Evolutionary conservation across 2,888 invertebrate species (phyloP), one percentile per base, ranked within the genome.

Genomic region (Fragum sueziense): DNA sequence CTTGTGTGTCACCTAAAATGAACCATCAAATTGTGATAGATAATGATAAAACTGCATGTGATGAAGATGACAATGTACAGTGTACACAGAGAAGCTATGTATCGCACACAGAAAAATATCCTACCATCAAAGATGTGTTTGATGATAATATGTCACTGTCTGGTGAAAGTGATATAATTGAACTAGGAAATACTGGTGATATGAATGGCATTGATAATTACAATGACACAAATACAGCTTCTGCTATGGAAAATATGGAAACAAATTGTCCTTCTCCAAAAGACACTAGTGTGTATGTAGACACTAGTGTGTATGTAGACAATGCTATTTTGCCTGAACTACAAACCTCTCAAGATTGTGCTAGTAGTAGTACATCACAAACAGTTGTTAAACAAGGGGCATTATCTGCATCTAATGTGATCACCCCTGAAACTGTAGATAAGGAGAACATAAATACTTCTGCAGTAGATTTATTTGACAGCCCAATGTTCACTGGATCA

Each of bases 391-490:
- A n/a, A n/a, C n/a, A n/a, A n/a, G n/a, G n/a, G n/a, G n/a, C n/a
- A n/a, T n/a, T n/a, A n/a, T n/a, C n/a, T n/a, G n/a, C n/a, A n/a
- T n/a, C n/a, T n/a, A n/a, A n/a, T n/a, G n/a, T n/a, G n/a, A n/a
- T n/a, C n/a, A n/a, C n/a, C 47, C 2, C 47, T 47, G 47, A 57
- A 25, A 14, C 14, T 47, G n/a, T 20, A 20, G 47, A 47, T 14
- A 14, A 47, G 31, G 14, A 2, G 9, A 47, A 11, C 7, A 69
- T 52, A 27, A 31, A 69, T 22, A 69, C 69, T 17, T 69, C 69
- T 9, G 33, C n/a, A 9, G 31, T 69, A 14, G 69, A 69, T 52
- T 69, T 69, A 34, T 69, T 69, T 69, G 41, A 69, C 7, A 69
- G 69, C 22, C 69, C 69, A 17, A 29, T 14, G 17, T 52, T 47